These are phyloP conservation scores for Pemphigus obesinymphae DNA, from an alignment of 1,140 invertebrate genomes.

Conservation along the genomic window DNA sequence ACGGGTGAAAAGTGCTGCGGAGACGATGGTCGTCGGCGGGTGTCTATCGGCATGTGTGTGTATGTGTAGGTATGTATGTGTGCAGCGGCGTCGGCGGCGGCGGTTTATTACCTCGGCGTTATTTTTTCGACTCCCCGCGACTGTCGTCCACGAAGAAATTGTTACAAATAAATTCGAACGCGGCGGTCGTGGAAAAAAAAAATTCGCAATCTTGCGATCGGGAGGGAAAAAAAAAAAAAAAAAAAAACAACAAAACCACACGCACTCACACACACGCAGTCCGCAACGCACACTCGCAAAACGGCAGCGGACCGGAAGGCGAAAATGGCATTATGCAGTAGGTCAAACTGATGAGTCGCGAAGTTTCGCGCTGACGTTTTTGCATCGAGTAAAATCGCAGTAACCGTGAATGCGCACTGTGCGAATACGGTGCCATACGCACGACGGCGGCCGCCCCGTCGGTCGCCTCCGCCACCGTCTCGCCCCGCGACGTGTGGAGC, in stretches of 20 bases:
- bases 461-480: not conserved
- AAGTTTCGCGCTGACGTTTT: slow-evolving; percentile 40
- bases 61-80: no score
- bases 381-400: slow-evolving; percentile 27
- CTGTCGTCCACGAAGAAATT: not conserved
- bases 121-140: not conserved
- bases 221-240: not conserved
- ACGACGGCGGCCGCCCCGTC: not conserved
- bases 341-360: slow-evolving; percentile 31
- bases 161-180: not conserved
- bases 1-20: no score
- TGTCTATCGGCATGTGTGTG: no score
- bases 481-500: no score
- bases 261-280: not conserved
- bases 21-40: no score
- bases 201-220: not conserved
- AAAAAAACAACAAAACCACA: not conserved
- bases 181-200: not conserved
- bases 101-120: not conserved
- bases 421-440: not conserved
- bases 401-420: not conserved
- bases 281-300: slow-evolving; percentile 7
- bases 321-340: slow-evolving; percentile 40
- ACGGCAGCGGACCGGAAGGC: slow-evolving; percentile 19
- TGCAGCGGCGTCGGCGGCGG: not conserved